Evolutionary conservation across 2,888 invertebrate species (phyloP).

Genomic region (Polymixis lichenea): DNA sequence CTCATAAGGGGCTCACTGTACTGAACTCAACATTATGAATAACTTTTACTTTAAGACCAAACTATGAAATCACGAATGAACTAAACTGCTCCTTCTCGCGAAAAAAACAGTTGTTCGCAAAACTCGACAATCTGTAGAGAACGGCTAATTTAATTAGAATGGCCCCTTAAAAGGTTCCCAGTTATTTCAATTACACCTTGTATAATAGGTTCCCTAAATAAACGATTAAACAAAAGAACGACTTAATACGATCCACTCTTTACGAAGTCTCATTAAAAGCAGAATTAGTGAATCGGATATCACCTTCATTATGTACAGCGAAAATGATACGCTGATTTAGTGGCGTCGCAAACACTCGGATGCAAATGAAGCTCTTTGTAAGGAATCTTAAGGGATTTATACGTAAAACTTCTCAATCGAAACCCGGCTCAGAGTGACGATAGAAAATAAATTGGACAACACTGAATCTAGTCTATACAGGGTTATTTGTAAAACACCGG

Average conservation of each 20-base stretch:
- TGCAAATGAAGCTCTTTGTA: conserved; percentile 89
- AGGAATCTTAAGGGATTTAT: conserved; percentile 88
- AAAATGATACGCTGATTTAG: conserved; percentile 55
- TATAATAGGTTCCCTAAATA: neutral
- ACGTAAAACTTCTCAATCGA: conserved; percentile 82
- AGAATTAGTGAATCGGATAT: conserved; percentile 43
- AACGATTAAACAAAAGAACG: neutral
- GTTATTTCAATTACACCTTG: neutral
- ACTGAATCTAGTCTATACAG: conserved; percentile 72
- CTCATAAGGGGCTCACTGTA: no score
- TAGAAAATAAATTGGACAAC: conserved; percentile 82
- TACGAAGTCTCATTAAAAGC: conserved; percentile 36
- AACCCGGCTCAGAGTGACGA: conserved; percentile 76
- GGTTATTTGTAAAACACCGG: no score
- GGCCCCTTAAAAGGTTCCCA: no score
- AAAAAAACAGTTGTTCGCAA: no score
- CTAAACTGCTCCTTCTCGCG: no score
- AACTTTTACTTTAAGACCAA: neutral
- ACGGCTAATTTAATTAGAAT: no score
- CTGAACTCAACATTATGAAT: no score
- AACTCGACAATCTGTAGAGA: no score
- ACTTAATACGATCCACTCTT: neutral
- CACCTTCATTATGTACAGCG: conserved; percentile 51
- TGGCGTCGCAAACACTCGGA: conserved; percentile 76
- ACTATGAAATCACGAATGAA: neutral